Evolutionary conservation across 1,140 invertebrate species (phyloP).

Genomic region (Galleria mellonella): DNA sequence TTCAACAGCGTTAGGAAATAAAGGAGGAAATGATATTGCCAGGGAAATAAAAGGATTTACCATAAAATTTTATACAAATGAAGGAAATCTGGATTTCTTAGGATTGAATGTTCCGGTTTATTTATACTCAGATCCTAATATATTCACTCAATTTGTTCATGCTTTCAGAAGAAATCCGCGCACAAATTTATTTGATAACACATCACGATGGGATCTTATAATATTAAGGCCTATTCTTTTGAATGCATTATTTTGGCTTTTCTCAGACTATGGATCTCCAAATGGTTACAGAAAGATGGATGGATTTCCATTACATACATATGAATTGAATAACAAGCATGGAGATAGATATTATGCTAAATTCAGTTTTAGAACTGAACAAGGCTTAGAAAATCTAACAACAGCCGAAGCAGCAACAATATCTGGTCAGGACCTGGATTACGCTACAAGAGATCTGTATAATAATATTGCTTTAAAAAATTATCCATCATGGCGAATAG

Average conservation of each 20-base stretch:
- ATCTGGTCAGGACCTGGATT: constrained; percentile 80
- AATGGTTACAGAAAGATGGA: constrained; percentile 84
- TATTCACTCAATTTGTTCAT: constrained; percentile 76
- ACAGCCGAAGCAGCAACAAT: constrained; percentile 75
- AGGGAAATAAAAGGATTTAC: constrained; percentile 81
- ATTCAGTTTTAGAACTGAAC: constrained; percentile 82
- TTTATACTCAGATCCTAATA: constrained; percentile 79
- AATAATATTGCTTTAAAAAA: constrained; percentile 78
- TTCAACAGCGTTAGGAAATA: constrained; percentile 89
- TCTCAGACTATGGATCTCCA: constrained; percentile 90
- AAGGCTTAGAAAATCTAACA: constrained; percentile 79
- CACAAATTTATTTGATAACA: constrained; percentile 80
- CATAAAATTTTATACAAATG: constrained; percentile 83
- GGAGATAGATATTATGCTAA: constrained; percentile 76
- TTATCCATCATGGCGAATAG: constrained; percentile 72
- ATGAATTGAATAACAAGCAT: constrained; percentile 77
- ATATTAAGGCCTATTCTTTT: constrained; percentile 85
- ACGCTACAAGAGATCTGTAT: constrained; percentile 80
- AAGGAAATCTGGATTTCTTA: constrained; percentile 84
- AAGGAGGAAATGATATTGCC: constrained; percentile 85
- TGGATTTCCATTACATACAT: constrained; percentile 78
- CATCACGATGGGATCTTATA: constrained; percentile 93
- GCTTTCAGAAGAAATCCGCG: constrained; percentile 79
- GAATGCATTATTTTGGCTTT: constrained; percentile 87
- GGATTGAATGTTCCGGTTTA: constrained; percentile 83